Base-by-base conservation (phyloP, 1,140 invertebrate species). In the Propsilocerus akamusi region DNA sequence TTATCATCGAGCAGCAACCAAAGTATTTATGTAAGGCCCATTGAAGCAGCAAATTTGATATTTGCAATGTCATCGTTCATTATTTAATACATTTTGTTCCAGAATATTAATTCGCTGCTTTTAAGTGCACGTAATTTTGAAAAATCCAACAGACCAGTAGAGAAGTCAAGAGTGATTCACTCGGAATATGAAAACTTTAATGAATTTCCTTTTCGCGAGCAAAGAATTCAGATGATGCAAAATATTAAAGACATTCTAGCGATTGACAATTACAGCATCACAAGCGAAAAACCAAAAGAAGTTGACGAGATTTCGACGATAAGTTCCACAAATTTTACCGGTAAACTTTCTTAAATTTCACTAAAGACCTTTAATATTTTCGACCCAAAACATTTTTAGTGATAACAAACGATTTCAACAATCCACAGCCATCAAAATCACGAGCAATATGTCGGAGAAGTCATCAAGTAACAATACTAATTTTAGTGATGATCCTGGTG, bases 401-500 rank as follows among this genome's bases (percentile, higher is more conserved):
- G 34, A 41, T 41, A 41, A 41, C 34, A 17, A n/a, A n/a, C n/a
- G n/a, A n/a, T n/a, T n/a, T n/a, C n/a, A n/a, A n/a, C n/a, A n/a
- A n/a, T n/a, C n/a, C n/a, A n/a, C n/a, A n/a, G n/a, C n/a, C n/a
- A n/a, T n/a, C 17, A 41, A 41, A 41, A 17, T 41, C 34, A 7
- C 34, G 34, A 41, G n/a, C 34, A 41, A 54, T 68, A 60, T 86
- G 83, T 64, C 73, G 76, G 56, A 78, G 79, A 37, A 74, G 73
- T 49, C 78, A 85, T 57, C 81, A 84, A 61, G 74, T 86, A 48
- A 84, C 81, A 23, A 77, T 85, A 17, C 72, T 87, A 24, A 81
- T 86, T 47, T 72, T 83, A 56, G 78, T 80, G 26, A 85, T 86
- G 76, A 83, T 79, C 49, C 74, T 80, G 51, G 65, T 86, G 28